Base-by-base conservation (phyloP, 2,888 invertebrate species). In the Sinhomidia bicolor region DNA sequence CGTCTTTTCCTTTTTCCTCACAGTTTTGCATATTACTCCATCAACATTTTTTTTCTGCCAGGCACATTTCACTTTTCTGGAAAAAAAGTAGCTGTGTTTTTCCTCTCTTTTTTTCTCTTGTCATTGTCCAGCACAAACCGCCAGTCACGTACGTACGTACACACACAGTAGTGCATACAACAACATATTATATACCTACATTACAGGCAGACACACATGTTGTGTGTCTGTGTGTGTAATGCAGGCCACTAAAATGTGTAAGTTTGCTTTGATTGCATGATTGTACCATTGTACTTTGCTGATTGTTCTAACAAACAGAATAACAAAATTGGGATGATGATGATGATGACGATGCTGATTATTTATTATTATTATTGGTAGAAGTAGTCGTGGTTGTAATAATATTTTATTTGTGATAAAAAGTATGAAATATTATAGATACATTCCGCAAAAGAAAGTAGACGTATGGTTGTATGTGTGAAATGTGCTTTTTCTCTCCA, bases 241-340 rank as follows among this genome's bases (percentile, higher is more conserved):
- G 32, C 65, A 32, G 4, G 36, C n/a, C n/a, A 65, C 17, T 44
- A 44, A 44, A 44, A 71, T 71, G 23, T 71, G 41, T 71, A 41
- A 71, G 41, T 41, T 71, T 20, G 71, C 41, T 23, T 44, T 71
- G 71, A 71, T 71, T 71, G 71, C 44, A 71, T 71, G 44, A 20
- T 0, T 44, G 12, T 71, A 44, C 44, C 12, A 26, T 20, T 60
- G 12, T 65, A 20, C 12, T 44, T 41, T 44, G 23, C 71, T 44
- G 71, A 68, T 23, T 41, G 20, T 17, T 44, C 65, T 44, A 71
- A 71, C 71, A 44, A 71, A 71, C 71, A 20, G 44, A 41, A 44
- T 71, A 23, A 71, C 23, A n/a, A 17, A 9, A n/a, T n/a, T n/a
- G n/a, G n/a, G n/a, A n/a, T n/a, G n/a, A n/a, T n/a, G n/a, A n/a